Evolutionary conservation across 2,797 vertebrate genomes (phyloP), one percentile per base, ranked within the genome.

Genomic region (Anomalospiza imberbis): DNA sequence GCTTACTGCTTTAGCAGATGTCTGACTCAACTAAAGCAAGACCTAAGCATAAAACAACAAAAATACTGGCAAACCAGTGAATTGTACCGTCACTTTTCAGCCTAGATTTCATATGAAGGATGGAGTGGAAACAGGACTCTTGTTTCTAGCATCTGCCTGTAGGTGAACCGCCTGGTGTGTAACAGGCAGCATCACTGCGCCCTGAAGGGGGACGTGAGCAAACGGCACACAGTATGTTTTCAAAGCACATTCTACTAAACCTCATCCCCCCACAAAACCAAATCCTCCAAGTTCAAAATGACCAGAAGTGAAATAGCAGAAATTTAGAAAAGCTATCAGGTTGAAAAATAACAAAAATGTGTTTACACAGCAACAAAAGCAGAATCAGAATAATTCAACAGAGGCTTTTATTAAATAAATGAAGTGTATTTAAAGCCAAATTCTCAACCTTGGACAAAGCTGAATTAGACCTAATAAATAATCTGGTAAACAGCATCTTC

Each of bases 91-190:
- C 34, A 40, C 38, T 70, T 88, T 65, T 58, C 76, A 72, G 65
- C 28, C 38, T 63, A 28, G 34, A 54, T 78, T 79, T 85, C 73
- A 9, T 45, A 1, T 29, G 40, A 51, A 45, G 36, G 24, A 26
- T 10, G 18, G 31, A 78, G 21, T 71, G 34, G 54, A 63, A 81
- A 24, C 19, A 66, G n/a, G 42, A 22, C 32, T 62, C 67, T 16
- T 28, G 22, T 60, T 77, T 89, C 51, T 47, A 83, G 57, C 32
- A 31, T 20, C 45, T 57, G 61, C 5, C 32, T 54, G 65, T 16
- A 38, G 65, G 76, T 71, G 57, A 77, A 42, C 12, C 0, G 0
- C 44, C 36, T 3, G 20, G 38, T 25, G 3, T 29, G 10, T 9
- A 40, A 47, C 29, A 10, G 2, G 10, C 62, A 66, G 48, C 58